A percentile compares a stretch with the other conserved stretches of the same genome.
These are phyloP conservation scores for Hydrotaea cyrtoneurina DNA, from an alignment of 2,888 invertebrate genomes.

Conservation along the genomic window DNA sequence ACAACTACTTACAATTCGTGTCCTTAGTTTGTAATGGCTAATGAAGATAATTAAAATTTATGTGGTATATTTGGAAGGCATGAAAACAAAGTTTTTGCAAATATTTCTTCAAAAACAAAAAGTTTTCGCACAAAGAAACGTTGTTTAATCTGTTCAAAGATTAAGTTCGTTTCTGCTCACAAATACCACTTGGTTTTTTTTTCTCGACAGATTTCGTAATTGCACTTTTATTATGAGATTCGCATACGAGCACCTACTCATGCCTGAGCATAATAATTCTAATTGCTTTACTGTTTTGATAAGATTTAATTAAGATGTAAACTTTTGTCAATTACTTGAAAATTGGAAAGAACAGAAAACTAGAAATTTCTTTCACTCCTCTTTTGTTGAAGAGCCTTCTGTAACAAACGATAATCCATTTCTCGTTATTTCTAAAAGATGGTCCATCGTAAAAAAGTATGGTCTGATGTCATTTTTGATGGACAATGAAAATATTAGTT, in stretches of 20 bases:
- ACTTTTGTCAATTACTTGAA: neutral
- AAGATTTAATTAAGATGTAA: constrained; percentile 24
- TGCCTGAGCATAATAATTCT: constrained; percentile 22
- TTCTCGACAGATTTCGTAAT: constrained; percentile 36
- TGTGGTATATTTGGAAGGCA: constrained; percentile 44
- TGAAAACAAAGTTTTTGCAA: constrained; percentile 38
- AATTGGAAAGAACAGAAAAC: neutral
- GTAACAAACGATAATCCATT: too few species aligned
- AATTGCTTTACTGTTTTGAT: constrained; percentile 45
- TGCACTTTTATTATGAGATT: constrained; percentile 29
- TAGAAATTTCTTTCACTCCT: neutral
- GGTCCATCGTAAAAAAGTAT: too few species aligned
- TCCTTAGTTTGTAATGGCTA: constrained; percentile 46
- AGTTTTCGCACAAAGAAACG: constrained; percentile 33
- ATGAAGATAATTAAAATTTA: constrained; percentile 56
- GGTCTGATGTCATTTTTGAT: too few species aligned
- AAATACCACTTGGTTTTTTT: constrained; percentile 6
- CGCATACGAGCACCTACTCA: constrained; percentile 5
- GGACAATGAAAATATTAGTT: too few species aligned
- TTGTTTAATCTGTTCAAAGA: constrained; percentile 57
- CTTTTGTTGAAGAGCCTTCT: too few species aligned
- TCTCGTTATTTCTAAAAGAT: too few species aligned
- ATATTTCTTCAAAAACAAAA: constrained; percentile 43
- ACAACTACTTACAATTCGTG: neutral
- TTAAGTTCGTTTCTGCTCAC: constrained; percentile 35